These are phyloP conservation scores for Oxyura jamaicensis DNA, from an alignment of 2,113 vertebrate species.

Conservation along the genomic window DNA sequence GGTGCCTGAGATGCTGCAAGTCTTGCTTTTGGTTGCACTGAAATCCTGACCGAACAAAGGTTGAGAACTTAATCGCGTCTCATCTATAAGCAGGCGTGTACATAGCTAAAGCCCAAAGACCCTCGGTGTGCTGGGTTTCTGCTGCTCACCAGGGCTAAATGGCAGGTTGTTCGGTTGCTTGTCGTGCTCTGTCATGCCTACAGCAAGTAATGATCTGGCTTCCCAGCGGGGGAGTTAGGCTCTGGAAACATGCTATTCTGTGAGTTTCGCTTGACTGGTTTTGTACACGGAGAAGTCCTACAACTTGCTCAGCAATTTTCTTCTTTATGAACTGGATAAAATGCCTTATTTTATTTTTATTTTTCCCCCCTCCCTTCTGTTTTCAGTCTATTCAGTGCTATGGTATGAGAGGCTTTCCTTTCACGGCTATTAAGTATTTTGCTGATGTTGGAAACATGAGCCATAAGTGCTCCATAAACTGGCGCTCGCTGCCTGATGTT, in stretches of 20 bases:
- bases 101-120: background rate
- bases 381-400: background rate
- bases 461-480: background rate
- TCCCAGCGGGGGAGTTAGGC: background rate
- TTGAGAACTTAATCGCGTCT: background rate
- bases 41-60: background rate
- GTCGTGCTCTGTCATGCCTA: background rate
- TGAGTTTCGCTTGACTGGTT: background rate
- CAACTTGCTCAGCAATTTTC: background rate
- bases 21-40: background rate
- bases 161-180: background rate
- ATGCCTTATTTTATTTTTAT: background rate
- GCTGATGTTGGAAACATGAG: background rate
- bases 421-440: background rate
- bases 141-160: background rate
- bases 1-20: background rate
- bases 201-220: slow-evolving; percentile 1
- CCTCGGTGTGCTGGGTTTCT: background rate
- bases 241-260: background rate
- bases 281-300: background rate
- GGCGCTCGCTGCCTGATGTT: background rate
- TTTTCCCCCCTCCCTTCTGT: background rate
- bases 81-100: background rate
- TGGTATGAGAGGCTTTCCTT: background rate
- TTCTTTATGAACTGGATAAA: background rate